Conservation (phyloP, 37 sponge, comb jelly and placozoan species). For the Dysidea cf. avara region DNA sequence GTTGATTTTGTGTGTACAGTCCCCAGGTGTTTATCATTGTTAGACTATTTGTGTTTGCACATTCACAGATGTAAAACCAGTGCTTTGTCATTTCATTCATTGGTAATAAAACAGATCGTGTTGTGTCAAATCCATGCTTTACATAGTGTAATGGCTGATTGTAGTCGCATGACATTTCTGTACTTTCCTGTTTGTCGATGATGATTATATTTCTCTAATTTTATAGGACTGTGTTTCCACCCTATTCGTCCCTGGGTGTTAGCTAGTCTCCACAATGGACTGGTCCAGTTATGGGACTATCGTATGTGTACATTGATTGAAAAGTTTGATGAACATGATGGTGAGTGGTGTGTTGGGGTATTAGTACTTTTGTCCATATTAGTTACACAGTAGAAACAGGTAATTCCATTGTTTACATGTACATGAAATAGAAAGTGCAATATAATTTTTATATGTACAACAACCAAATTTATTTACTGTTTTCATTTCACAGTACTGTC, state of each 20-base stretch:
- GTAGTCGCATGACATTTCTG: background rate
- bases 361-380: background rate
- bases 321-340: constrained; percentile 97
- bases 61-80: background rate
- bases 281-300: constrained; percentile 99
- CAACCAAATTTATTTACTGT: too few relatives aligned
- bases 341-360: constrained; percentile 26
- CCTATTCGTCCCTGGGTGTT: constrained; percentile 94
- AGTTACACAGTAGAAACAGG: background rate
- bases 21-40: background rate
- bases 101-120: background rate
- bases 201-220: background rate
- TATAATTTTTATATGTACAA: too few relatives aligned
- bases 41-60: background rate
- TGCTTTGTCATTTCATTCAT: background rate
- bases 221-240: constrained; percentile 90
- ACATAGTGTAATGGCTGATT: background rate
- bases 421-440: background rate
- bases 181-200: background rate
- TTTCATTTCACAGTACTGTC: too few relatives aligned
- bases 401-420: too few relatives aligned
- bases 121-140: background rate
- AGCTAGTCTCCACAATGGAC: constrained; percentile 94
- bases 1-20: background rate
- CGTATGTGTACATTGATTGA: constrained; percentile 97